Conservation (phyloP, 2,888 invertebrate species). For the Tholera decimalis region DNA sequence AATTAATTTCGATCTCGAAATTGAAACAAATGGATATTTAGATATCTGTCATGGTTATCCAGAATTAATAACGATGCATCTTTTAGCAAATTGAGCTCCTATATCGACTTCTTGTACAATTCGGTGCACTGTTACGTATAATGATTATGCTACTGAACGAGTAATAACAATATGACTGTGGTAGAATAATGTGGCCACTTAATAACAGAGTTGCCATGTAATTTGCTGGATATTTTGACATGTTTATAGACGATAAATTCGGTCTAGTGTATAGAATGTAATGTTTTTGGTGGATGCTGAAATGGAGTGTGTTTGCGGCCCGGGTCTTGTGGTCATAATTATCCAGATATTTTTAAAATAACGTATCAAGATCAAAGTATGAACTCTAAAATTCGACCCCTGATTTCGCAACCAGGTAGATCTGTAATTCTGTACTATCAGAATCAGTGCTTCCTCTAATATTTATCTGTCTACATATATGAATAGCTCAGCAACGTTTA, state of each 20-base stretch:
- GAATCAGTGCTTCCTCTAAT: too few relatives aligned
- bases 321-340: neutral
- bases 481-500: too few relatives aligned
- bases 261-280: neutral
- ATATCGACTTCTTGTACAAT: slow-evolving; percentile 8
- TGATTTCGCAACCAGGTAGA: too few relatives aligned
- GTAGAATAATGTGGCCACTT: slow-evolving; percentile 42
- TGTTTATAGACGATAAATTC: slow-evolving; percentile 23
- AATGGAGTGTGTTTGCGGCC: neutral
- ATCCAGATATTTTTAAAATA: neutral
- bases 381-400: too few relatives aligned
- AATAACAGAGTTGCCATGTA: slow-evolving; percentile 46
- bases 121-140: slow-evolving; percentile 25
- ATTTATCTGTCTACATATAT: too few relatives aligned
- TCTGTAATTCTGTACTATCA: too few relatives aligned
- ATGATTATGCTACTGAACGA: slow-evolving; percentile 21
- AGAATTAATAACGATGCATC: slow-evolving; percentile 18
- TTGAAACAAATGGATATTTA: slow-evolving; percentile 9
- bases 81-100: slow-evolving; percentile 6
- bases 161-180: slow-evolving; percentile 12
- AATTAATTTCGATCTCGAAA: neutral
- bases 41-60: slow-evolving; percentile 7
- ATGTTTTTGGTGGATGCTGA: slow-evolving; percentile 1
- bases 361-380: neutral
- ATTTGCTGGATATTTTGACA: slow-evolving; percentile 22